Percentiles rank a stretch among this genome's conserved stretches.
phyloP scores from a whole-genome alignment of 2,888 invertebrate genomes.

The Melinaea menophilus region DNA sequence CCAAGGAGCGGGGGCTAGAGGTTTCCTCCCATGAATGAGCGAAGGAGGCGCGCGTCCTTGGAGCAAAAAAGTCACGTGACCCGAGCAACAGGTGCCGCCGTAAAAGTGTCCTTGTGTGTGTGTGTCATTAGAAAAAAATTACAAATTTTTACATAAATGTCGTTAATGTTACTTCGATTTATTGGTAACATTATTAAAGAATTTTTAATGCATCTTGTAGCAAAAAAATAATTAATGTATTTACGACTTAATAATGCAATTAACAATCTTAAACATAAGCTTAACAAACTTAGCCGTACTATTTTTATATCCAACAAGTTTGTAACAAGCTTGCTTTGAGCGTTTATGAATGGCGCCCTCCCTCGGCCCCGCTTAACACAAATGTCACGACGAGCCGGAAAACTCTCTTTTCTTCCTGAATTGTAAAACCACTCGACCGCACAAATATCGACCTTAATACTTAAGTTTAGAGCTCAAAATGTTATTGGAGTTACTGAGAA shows the following conservation, averaged over 20 bases:
- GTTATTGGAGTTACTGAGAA: constrained; percentile 38
- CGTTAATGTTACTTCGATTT: too few species aligned
- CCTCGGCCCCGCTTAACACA: constrained; percentile 73
- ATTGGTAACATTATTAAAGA: too few species aligned
- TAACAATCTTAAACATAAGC: neutral
- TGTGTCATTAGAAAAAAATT: constrained; percentile 55
- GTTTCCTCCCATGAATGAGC: constrained; percentile 74
- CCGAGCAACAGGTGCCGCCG: constrained; percentile 75
- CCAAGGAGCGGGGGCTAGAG: constrained; percentile 68
- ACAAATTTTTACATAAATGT: constrained; percentile 22
- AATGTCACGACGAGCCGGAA: constrained; percentile 76
- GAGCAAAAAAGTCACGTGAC: constrained; percentile 78
- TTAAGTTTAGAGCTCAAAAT: constrained; percentile 40
- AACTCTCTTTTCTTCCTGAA: constrained; percentile 78
- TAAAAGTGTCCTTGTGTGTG: constrained; percentile 69
- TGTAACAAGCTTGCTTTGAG: constrained; percentile 57
- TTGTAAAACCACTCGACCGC: constrained; percentile 47
- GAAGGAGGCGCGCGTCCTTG: constrained; percentile 76
- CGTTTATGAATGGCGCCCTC: constrained; percentile 69
- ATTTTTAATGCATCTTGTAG: too few species aligned
- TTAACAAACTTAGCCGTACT: constrained; percentile 14
- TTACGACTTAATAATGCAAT: neutral
- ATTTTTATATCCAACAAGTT: constrained; percentile 53
- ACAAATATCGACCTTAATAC: constrained; percentile 45
- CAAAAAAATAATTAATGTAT: too few species aligned